Conservation (phyloP, 2,888 invertebrate species). For the Empis livida region DNA sequence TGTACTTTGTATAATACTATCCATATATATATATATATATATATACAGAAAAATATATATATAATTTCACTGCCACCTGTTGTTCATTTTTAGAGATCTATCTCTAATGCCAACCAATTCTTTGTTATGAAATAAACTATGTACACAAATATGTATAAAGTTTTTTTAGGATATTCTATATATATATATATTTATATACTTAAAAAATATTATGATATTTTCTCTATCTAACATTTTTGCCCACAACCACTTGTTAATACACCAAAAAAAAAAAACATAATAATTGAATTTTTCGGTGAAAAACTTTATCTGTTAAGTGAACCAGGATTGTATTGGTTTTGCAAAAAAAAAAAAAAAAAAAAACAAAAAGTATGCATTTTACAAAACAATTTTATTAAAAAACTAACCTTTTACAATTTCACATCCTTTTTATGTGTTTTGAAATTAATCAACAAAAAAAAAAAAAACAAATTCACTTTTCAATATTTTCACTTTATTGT, state of each 20-base stretch:
- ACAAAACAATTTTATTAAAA: no score
- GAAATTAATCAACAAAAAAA: no score
- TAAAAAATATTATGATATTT: slow-evolving; percentile 1
- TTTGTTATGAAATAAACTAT: not conserved
- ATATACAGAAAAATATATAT: not conserved
- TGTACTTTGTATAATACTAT: not conserved
- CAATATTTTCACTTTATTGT: no score
- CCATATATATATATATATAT: not conserved
- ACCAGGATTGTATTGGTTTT: no score
- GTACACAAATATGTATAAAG: not conserved
- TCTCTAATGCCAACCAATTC: not conserved
- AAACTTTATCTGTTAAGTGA: no score
- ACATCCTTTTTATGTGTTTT: no score
- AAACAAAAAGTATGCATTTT: no score
- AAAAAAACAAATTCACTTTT: no score
- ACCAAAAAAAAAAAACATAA: not conserved
- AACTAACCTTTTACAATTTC: no score
- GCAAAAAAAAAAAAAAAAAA: no score
- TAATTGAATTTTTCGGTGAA: no score
- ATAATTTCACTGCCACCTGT: not conserved
- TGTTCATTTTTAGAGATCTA: not conserved
- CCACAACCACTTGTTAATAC: slow-evolving; percentile 5
- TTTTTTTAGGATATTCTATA: not conserved
- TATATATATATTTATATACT: no score
- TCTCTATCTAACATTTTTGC: slow-evolving; percentile 8